Base-by-base conservation (phyloP, 2,113 vertebrate species). In the Hyaena hyaena region DNA sequence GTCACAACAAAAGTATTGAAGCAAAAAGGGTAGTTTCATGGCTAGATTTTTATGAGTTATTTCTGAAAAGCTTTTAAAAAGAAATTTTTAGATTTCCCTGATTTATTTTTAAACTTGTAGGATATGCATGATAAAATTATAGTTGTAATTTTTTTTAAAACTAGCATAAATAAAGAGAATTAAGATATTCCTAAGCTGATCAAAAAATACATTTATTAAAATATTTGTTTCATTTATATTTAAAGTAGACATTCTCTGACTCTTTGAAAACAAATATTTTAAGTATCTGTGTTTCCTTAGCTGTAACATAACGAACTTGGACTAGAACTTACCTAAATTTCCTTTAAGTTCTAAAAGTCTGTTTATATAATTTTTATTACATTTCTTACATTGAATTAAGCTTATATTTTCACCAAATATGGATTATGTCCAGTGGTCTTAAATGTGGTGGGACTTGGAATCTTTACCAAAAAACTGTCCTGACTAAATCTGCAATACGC, bases 1-100 rank as follows among this genome's bases (percentile, higher is more conserved):
- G 79, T 96, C 74, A 87, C 33, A 95, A 95, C 84, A 66, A 93
- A 95, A 94, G 26, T 84, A 96, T 39, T 81, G 45, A 90, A 88
- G 82, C n/a, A 87, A 92, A 97, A 88, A 77, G n/a, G 9, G 12
- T 4, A 92, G 45, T 45, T 92, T 68, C 23, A 84, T 87, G 39
- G 50, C 17, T 92, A 76, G n/a, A 55, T 88, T 92, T 96, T 92
- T 95, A 93, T 94, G 33, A 87, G 35, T 35, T 93, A 83, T 91
- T 97, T 96, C 26, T 97, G 95, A 9, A 95, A 16, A 55, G 11
- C 10, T 63, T 89, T 95, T 55, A 74, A 88, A 96, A 87, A 85
- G 48, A 93, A 85, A 73, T 43, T 79, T 87, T 87, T 9, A 80
- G 1, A 23, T 87, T 95, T 84, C 5, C 23, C 1, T 53, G 24